phyloP scores from a whole-genome alignment of 2,888 invertebrate genomes.

The Agriopis aurantiaria region DNA sequence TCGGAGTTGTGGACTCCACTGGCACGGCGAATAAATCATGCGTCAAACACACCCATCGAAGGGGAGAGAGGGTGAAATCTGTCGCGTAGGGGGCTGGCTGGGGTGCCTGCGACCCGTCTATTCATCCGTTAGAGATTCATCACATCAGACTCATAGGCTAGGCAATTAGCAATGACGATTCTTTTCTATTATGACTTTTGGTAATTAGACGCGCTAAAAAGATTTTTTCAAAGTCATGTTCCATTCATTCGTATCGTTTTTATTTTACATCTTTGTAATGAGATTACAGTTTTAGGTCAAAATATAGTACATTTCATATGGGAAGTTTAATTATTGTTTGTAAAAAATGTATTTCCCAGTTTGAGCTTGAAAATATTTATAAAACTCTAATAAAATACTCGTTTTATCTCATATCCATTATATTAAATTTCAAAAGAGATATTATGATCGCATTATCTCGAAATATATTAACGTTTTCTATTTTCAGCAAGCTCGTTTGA shows the following conservation, averaged over 20 bases:
- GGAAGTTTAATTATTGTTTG: no score
- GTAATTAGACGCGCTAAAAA: conserved; percentile 40
- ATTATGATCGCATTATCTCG: conserved; percentile 75
- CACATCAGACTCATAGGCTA: conserved; percentile 63
- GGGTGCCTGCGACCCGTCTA: conserved; percentile 60
- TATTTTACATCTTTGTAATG: not conserved
- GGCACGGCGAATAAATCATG: conserved; percentile 70
- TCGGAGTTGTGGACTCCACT: conserved; percentile 50
- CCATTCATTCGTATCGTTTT: conserved; percentile 17
- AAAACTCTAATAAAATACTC: conserved; percentile 59
- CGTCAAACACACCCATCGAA: conserved; percentile 70
- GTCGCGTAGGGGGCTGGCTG: conserved; percentile 57
- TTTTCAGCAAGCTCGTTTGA: conserved; percentile 65
- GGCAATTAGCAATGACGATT: conserved; percentile 67
- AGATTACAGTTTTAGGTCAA: not conserved
- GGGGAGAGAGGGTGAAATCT: conserved; percentile 68
- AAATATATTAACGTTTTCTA: conserved; percentile 73
- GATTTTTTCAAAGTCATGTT: conserved; percentile 19
- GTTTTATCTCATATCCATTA: conserved; percentile 68
- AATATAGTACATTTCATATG: no score
- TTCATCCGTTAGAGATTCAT: conserved; percentile 66
- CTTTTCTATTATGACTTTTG: conserved; percentile 58
- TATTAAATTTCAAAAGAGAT: conserved; percentile 74
- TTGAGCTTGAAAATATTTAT: conserved; percentile 17
- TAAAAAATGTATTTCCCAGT: not conserved